Evolutionary conservation across 2,888 invertebrate species (phyloP).

Genomic region (Laothoe populi): DNA sequence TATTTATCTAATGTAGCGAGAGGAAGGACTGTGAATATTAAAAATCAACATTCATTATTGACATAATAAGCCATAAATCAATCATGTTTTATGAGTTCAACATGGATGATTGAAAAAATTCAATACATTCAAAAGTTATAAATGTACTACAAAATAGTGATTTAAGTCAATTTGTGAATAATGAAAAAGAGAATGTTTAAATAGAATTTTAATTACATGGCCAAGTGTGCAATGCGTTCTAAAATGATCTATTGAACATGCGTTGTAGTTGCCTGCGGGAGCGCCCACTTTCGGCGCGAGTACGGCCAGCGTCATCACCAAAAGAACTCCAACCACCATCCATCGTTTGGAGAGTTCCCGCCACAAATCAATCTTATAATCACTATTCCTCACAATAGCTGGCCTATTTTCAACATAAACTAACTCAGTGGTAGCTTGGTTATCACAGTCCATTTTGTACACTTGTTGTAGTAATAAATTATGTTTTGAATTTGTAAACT

Average conservation of each 20-base stretch:
- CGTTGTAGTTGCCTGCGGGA: slow-evolving; percentile 75
- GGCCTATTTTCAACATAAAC: slow-evolving; percentile 35
- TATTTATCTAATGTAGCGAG: too few species aligned
- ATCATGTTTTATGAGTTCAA: too few species aligned
- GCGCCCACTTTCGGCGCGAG: slow-evolving; percentile 65
- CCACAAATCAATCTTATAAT: slow-evolving; percentile 59
- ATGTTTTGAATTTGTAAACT: neutral
- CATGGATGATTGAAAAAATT: too few species aligned
- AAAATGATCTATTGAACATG: slow-evolving; percentile 67
- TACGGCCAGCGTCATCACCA: slow-evolving; percentile 60
- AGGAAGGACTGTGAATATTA: too few species aligned
- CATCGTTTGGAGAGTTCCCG: slow-evolving; percentile 59
- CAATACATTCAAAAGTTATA: neutral
- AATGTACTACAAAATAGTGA: neutral
- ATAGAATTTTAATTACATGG: slow-evolving; percentile 61
- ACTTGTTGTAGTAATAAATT: neutral
- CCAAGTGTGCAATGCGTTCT: slow-evolving; percentile 72
- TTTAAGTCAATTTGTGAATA: slow-evolving; percentile 2
- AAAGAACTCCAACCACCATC: slow-evolving; percentile 65
- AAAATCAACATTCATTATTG: too few species aligned
- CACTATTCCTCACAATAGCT: slow-evolving; percentile 39
- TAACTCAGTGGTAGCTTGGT: slow-evolving; percentile 36
- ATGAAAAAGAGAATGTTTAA: neutral
- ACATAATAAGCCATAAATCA: too few species aligned
- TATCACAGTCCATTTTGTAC: slow-evolving; percentile 23